A percentile compares a stretch with the other conserved stretches of the same genome.
Evolutionary conservation across 1,140 invertebrate genomes (phyloP).

Genomic region (Stenopsyche tienmushanensis): DNA sequence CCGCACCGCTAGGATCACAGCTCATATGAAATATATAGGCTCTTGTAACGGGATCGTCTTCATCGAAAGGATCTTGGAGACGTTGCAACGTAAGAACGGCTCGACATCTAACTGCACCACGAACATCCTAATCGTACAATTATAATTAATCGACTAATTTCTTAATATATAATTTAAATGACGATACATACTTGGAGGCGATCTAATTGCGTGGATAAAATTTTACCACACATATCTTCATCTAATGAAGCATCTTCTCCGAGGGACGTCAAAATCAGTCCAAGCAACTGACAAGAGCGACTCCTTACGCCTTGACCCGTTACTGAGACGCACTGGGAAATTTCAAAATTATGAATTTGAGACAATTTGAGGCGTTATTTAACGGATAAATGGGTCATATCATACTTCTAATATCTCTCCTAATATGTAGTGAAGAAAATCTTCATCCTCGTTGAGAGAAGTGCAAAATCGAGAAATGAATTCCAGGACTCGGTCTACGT

Average conservation of each 20-base stretch:
- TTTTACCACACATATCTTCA: conserved; percentile 72
- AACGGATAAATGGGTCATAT: conserved; percentile 8
- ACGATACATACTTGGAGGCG: conserved; percentile 55
- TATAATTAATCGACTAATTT: background rate
- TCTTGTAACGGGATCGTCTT: conserved; percentile 74
- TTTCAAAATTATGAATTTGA: conserved; percentile 2
- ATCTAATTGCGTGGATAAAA: conserved; percentile 69
- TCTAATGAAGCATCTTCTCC: conserved; percentile 76
- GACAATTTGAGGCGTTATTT: background rate
- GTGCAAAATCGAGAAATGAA: conserved; percentile 67
- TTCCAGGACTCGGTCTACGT: conserved; percentile 63
- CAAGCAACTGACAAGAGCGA: conserved; percentile 73
- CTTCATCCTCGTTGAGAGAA: conserved; percentile 55
- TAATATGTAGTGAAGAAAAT: conserved; percentile 57
- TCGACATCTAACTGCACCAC: conserved; percentile 72
- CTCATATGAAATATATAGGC: conserved; percentile 76
- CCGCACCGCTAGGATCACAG: conserved; percentile 72
- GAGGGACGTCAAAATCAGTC: conserved; percentile 70
- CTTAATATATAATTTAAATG: background rate
- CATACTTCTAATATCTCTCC: conserved; percentile 57
- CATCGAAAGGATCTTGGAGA: conserved; percentile 76
- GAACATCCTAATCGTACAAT: conserved; percentile 59
- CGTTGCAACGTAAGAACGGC: conserved; percentile 77
- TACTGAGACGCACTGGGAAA: conserved; percentile 59
- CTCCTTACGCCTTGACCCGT: conserved; percentile 65